Percentiles rank a stretch among this genome's conserved stretches.
phyloP scores from a whole-genome alignment of 2,113 vertebrate species.

The Tichodroma muraria region DNA sequence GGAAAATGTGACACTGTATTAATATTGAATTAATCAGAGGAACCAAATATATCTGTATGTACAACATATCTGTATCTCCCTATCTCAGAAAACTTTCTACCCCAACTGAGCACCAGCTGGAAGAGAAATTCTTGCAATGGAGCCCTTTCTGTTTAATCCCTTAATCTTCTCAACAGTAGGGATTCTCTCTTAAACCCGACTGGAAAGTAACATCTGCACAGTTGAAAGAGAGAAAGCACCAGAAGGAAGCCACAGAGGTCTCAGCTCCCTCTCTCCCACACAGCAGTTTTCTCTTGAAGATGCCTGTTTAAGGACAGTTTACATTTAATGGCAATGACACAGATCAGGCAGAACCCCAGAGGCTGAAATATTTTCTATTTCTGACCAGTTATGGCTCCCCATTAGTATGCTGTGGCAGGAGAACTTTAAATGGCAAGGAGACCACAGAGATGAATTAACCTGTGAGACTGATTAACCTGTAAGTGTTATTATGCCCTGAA shows the following conservation, averaged over 20 bases:
- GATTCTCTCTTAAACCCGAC: slow-evolving; percentile 57
- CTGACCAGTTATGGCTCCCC: not conserved
- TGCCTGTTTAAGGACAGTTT: not conserved
- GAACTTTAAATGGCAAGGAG: not conserved
- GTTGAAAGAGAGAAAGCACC: slow-evolving; percentile 7
- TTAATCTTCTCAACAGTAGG: slow-evolving; percentile 71
- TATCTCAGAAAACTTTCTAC: slow-evolving; percentile 8
- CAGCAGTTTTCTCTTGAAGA: slow-evolving; percentile 11
- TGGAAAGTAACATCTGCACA: slow-evolving; percentile 63
- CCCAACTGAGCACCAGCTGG: slow-evolving; percentile 52
- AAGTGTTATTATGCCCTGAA: not conserved
- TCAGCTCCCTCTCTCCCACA: not conserved
- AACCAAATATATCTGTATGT: not conserved
- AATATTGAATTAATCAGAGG: slow-evolving; percentile 11
- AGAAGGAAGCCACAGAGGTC: slow-evolving; percentile 17
- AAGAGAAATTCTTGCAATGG: slow-evolving; percentile 53
- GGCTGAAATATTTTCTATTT: not conserved
- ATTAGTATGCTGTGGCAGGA: not conserved
- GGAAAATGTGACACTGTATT: not conserved
- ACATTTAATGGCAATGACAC: not conserved
- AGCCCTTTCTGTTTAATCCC: slow-evolving; percentile 60
- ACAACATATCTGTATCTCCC: not conserved
- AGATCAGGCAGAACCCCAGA: not conserved
- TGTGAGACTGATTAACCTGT: not conserved
- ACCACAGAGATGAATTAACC: not conserved